phyloP scores from a whole-genome alignment of 2,888 invertebrate genomes.

The Hermodice carunculata region DNA sequence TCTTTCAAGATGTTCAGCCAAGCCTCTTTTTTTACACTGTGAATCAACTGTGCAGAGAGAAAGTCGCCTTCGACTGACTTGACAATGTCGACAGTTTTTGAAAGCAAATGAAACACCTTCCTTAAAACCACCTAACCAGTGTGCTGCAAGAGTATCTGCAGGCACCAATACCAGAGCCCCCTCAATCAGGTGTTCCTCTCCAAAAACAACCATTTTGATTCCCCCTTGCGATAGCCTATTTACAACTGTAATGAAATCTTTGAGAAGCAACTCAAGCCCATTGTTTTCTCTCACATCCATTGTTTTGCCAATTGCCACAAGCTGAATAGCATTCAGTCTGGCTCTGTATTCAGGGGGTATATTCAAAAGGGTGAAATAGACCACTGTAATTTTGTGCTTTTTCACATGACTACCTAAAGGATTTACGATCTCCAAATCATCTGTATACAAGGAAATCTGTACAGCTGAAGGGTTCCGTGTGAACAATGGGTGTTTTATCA shows the following conservation, averaged over 20 bases:
- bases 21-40: conserved; percentile 1
- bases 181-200: conserved; percentile 10
- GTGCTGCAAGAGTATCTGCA: conserved; percentile 26
- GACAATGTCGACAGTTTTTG: conserved; percentile 23
- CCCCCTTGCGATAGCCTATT: neutral
- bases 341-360: conserved; percentile 24
- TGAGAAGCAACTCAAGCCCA: neutral
- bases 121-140: conserved; percentile 28
- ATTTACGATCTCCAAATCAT: conserved; percentile 16
- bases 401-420: conserved; percentile 13
- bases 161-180: conserved; percentile 24
- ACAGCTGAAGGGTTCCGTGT: neutral
- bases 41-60: neutral
- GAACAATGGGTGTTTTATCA: conserved; percentile 3
- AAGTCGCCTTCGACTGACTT: neutral
- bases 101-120: conserved; percentile 27
- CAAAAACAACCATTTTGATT: neutral
- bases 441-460: conserved; percentile 8
- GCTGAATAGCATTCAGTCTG: conserved; percentile 24
- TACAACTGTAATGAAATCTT: neutral
- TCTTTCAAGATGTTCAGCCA: conserved; percentile 13
- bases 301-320: conserved; percentile 16
- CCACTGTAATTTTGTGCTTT: conserved; percentile 24
- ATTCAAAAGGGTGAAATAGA: conserved; percentile 29
- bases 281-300: conserved; percentile 5